Base-by-base conservation (phyloP, 1,140 invertebrate genomes). In the Habropoda laboriosa region DNA sequence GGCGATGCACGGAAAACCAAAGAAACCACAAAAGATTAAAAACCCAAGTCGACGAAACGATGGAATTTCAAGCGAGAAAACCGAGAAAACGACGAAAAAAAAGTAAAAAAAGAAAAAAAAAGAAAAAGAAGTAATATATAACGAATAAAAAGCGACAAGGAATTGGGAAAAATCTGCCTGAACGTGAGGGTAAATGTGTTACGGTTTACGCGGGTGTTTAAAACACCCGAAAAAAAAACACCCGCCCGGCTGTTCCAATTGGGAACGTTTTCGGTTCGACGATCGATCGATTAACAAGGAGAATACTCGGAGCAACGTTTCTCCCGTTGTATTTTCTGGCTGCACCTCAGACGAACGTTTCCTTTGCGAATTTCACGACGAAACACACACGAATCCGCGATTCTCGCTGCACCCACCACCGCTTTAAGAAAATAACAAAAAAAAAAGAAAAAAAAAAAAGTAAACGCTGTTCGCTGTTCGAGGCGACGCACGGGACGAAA, bases 281-380 rank as follows among this genome's bases (percentile, higher is more conserved):
- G 57, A 63, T 73, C 70, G 70, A 61, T 72, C 68, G 67, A 49
- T 49, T n/a, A n/a, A 79, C 7, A 42, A 63, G 47, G 67, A 51
- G 38, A 73, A 53, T 55, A 61, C 77, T 79, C 57, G 27, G 30
- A 47, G 49, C 57, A 45, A 79, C 70, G 70, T 73, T 64, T 63
- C 35, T 35, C 58, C 27, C 70, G 40, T 64, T 71, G 64, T 70
- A 71, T 63, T 64, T 79, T 73, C 68, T n/a, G n/a, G 68, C 64
- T 73, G 42, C 75, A 71, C 42, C 27, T n/a, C 40, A 47, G 42
- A n/a, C n/a, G n/a, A n/a, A n/a, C n/a, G n/a, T n/a, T 73, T 63
- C 47, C n/a, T n/a, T n/a, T n/a, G n/a, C n/a, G n/a, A 30, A 42
- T 79, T 64, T 35, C 16, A 51, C 47, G 68, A 61, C 21, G 47